Evolutionary conservation across 2,113 vertebrate genomes (phyloP).

Genomic region (Azemiops feae): DNA sequence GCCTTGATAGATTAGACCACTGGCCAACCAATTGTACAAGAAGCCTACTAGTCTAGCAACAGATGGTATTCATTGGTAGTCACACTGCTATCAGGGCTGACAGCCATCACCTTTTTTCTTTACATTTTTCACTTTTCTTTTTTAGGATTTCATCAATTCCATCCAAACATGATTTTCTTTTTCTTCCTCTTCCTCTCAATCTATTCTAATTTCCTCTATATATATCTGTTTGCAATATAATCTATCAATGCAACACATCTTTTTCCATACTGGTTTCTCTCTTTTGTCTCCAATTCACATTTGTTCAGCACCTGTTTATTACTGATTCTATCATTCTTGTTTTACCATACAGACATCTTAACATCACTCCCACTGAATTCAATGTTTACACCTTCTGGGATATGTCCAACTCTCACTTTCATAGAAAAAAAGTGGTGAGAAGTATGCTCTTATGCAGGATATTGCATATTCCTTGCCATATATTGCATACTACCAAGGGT

Average conservation of each 20-base stretch:
- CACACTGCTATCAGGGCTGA: neutral
- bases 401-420: neutral
- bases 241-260: neutral
- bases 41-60: neutral
- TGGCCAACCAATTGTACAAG: neutral
- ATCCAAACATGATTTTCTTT: neutral
- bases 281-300: neutral
- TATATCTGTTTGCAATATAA: neutral
- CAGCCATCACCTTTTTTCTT: neutral
- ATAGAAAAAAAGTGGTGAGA: neutral
- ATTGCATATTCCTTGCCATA: neutral
- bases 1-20: neutral
- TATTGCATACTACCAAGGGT: neutral
- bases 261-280: neutral
- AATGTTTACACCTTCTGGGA: neutral
- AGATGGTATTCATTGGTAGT: neutral
- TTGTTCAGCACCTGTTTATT: neutral
- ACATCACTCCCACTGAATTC: neutral
- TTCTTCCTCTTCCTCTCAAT: neutral
- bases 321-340: neutral
- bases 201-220: neutral
- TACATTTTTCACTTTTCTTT: neutral
- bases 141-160: neutral
- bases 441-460: neutral
- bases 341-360: neutral